Base-by-base conservation (phyloP, 1,140 invertebrate genomes). In the Aphidius gifuensis region DNA sequence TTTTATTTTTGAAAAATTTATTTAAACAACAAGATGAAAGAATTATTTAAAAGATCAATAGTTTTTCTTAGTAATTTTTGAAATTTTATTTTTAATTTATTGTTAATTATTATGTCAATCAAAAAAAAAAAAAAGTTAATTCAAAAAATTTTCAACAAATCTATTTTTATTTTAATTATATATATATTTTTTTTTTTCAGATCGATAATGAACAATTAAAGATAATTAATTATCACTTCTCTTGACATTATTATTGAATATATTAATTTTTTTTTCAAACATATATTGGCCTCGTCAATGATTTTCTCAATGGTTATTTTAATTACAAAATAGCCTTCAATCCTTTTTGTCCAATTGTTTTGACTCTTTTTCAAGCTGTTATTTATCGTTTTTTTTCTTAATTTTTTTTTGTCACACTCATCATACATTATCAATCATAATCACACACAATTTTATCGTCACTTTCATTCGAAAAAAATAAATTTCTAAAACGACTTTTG, bases 401-500 rank as follows among this genome's bases (percentile, higher is more conserved):
- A 16, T 21, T 49, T 49, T 6, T 49, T 21, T 58, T 43, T 38
- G n/a, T 58, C 45, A 38, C 56, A 46, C 47, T 47, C 38, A 23
- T 21, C 56, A 47, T 40, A 48, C 44, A 58, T 58, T 47, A 47
- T 47, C 46, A 58, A 21, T 43, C 44, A 23, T 58, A 49, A 23
- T 47, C 21, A 55, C 39, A 55, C 53, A 53, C 23, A 38, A 55
- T 42, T 55, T 55, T 42, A 55, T 42, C 21, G 53, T 43, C 53
- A 43, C 53, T 23, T 53, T 55, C 53, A 55, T 55, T 42, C 53
- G 42, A 40, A 23, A 32, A 55, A 43, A 55, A 55, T 55, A 55
- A 55, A 55, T 55, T 40, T 55, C 53, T 55, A 55, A 43, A 55
- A 55, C 44, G 38, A 55, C 39, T 55, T 39, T 55, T 55, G 53